These are phyloP conservation scores for Acanthopleura granulata DNA, from an alignment of 2,888 invertebrate species.

Conservation along the genomic window DNA sequence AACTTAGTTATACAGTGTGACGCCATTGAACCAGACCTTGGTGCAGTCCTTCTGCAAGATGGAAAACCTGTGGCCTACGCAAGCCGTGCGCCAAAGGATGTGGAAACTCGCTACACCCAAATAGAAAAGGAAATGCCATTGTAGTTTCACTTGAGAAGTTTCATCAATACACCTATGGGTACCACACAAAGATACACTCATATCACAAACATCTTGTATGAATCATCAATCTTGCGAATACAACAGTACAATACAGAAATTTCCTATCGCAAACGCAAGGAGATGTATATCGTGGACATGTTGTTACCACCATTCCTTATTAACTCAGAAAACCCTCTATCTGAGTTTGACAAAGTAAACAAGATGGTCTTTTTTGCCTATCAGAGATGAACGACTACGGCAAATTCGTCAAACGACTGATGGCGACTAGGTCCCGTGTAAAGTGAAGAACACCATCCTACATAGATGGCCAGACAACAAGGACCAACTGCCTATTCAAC, in stretches of 20 bases:
- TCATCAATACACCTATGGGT: background rate
- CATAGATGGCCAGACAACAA: background rate
- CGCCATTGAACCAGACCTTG: conserved; percentile 27
- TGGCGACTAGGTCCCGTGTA: background rate
- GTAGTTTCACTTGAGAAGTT: background rate
- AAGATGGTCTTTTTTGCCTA: background rate
- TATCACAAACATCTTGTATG: background rate
- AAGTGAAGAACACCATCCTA: background rate
- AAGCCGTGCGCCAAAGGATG: background rate
- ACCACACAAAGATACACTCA: background rate
- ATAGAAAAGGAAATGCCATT: background rate
- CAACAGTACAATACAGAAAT: no score
- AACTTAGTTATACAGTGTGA: conserved; percentile 33
- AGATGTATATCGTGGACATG: background rate
- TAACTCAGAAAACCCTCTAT: background rate
- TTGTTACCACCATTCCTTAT: background rate
- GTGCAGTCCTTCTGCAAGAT: background rate
- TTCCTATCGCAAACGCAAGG: no score
- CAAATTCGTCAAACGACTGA: no score
- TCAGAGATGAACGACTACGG: background rate
- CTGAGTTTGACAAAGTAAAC: background rate
- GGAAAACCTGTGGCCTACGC: background rate
- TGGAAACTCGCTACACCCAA: background rate
- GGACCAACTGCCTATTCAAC: no score
- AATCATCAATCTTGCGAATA: background rate